Evolutionary conservation across 92 coral and sea anemone species (phyloP).

Genomic region (Parazoanthus swiftii): DNA sequence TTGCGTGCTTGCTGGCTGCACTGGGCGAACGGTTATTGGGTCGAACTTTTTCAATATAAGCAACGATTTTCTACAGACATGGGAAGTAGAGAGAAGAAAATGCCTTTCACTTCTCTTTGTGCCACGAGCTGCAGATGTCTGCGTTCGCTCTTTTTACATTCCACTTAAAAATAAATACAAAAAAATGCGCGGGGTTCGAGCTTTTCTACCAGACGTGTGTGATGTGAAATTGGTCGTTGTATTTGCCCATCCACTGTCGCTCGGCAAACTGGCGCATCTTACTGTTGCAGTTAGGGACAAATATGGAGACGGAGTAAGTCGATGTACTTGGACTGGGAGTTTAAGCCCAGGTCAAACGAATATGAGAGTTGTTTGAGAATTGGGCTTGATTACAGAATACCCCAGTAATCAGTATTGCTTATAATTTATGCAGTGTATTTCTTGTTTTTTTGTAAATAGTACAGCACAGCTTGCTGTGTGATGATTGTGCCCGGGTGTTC

Average conservation of each 20-base stretch:
- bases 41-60: constrained; percentile 11
- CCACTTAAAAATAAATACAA: constrained; percentile 85
- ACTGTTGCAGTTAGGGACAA: constrained; percentile 68
- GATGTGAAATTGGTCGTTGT: constrained; percentile 74
- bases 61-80: constrained; percentile 20
- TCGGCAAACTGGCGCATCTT: constrained; percentile 80
- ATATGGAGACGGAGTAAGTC: constrained; percentile 77
- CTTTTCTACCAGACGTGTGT: constrained; percentile 74
- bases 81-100: constrained; percentile 27
- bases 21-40: constrained; percentile 54
- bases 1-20: constrained; percentile 60
- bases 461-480: too few relatives aligned
- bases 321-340: too few relatives aligned
- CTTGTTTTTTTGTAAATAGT: too few relatives aligned
- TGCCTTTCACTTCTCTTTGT: constrained; percentile 59
- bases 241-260: constrained; percentile 77
- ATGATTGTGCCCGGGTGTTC: too few relatives aligned
- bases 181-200: constrained; percentile 66
- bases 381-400: too few relatives aligned
- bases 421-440: too few relatives aligned
- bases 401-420: too few relatives aligned
- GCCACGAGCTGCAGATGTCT: constrained; percentile 62
- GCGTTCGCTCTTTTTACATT: constrained; percentile 55
- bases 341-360: too few relatives aligned
- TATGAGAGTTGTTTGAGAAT: too few relatives aligned